These are phyloP conservation scores for Dastarcus helophoroides DNA, from an alignment of 2,888 invertebrate genomes.

Conservation along the genomic window DNA sequence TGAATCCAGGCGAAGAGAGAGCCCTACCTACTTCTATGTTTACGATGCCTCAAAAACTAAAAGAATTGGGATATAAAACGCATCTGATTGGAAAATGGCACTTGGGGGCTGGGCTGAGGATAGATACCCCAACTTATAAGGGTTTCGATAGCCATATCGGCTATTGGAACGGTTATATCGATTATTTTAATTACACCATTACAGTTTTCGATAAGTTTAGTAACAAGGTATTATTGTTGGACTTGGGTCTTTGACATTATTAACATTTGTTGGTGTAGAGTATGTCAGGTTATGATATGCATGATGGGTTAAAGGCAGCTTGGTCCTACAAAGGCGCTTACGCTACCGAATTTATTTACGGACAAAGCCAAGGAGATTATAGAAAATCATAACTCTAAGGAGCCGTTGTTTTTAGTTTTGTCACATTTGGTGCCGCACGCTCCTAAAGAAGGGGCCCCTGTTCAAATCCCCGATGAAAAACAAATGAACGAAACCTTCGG, in stretches of 20 bases:
- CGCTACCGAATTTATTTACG: constrained; percentile 59
- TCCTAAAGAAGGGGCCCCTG: constrained; percentile 43
- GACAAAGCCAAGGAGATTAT: constrained; percentile 54
- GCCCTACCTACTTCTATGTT: constrained; percentile 48
- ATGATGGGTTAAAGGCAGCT: constrained; percentile 33
- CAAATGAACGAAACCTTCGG: constrained; percentile 51
- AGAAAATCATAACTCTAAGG: constrained; percentile 40
- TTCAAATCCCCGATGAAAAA: constrained; percentile 54
- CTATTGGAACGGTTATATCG: constrained; percentile 69
- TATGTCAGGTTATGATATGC: constrained; percentile 36
- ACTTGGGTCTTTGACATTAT: too few relatives aligned
- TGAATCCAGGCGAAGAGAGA: constrained; percentile 55
- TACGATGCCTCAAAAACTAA: constrained; percentile 48
- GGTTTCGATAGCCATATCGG: constrained; percentile 78
- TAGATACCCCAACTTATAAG: constrained; percentile 55
- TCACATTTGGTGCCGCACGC: constrained; percentile 70
- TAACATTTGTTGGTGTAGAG: constrained; percentile 7
- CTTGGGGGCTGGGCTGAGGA: constrained; percentile 59
- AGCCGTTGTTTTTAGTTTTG: constrained; percentile 67
- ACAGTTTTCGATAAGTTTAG: background rate
- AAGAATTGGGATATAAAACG: constrained; percentile 55
- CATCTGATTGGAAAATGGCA: constrained; percentile 81
- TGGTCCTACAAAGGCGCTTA: constrained; percentile 49
- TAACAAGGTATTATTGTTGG: too few relatives aligned
- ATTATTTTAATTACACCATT: constrained; percentile 51